A percentile compares a stretch with the other conserved stretches of the same genome.
Conservation (phyloP, 2,888 invertebrate species). For the Agonopterix arenella region DNA sequence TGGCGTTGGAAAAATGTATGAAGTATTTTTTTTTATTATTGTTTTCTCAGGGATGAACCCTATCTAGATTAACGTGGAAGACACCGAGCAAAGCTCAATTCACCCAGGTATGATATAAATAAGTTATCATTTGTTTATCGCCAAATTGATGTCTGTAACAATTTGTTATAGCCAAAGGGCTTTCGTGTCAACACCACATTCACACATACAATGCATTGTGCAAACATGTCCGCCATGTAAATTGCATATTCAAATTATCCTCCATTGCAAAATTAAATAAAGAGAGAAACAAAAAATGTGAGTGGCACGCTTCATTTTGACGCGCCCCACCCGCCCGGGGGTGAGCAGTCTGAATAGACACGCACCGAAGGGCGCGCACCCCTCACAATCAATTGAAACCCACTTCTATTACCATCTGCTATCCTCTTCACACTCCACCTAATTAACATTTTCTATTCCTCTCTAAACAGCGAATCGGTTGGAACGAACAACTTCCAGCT, state of each 20-base stretch:
- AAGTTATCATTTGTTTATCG: neutral
- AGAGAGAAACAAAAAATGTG: constrained; percentile 66
- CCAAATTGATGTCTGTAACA: no score
- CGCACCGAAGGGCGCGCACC: constrained; percentile 59
- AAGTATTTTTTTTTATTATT: no score
- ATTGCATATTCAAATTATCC: constrained; percentile 67
- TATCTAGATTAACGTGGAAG: no score
- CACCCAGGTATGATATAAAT: no score
- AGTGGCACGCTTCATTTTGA: constrained; percentile 45
- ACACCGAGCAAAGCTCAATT: no score
- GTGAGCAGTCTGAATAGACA: constrained; percentile 46
- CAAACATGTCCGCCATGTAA: constrained; percentile 62
- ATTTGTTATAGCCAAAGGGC: no score
- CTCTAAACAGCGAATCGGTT: constrained; percentile 44
- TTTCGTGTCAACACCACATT: constrained; percentile 1
- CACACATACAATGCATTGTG: constrained; percentile 15
- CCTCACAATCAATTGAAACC: constrained; percentile 67
- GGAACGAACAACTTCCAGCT: constrained; percentile 40
- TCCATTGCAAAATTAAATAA: constrained; percentile 72
- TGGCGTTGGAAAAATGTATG: no score
- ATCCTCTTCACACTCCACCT: constrained; percentile 31
- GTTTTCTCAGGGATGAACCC: no score
- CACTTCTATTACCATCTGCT: constrained; percentile 44
- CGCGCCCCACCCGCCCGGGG: constrained; percentile 60
- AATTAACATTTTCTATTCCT: constrained; percentile 22